These are phyloP conservation scores for Drepanosiphum platanoidis DNA, from an alignment of 2,888 invertebrate species.

Conservation along the genomic window DNA sequence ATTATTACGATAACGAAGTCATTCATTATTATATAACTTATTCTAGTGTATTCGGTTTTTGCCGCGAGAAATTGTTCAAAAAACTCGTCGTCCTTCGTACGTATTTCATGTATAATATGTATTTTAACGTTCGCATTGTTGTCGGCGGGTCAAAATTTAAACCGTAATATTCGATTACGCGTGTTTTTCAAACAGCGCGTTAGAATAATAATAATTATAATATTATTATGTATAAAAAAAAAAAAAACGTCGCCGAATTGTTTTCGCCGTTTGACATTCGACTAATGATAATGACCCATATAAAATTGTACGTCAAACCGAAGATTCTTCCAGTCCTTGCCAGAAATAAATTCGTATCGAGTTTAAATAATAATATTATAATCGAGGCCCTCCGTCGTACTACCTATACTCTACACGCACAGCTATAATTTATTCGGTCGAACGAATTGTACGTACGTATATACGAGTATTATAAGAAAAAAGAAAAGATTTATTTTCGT, in stretches of 20 bases:
- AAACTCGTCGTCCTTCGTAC: background rate
- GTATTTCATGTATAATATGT: too few relatives aligned
- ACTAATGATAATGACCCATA: constrained; percentile 42
- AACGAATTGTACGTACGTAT: too few relatives aligned
- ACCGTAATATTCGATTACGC: background rate
- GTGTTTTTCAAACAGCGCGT: background rate
- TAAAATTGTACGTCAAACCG: constrained; percentile 21
- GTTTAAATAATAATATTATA: constrained; percentile 27
- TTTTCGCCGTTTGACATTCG: constrained; percentile 16
- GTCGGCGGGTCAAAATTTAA: too few relatives aligned
- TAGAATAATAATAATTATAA: background rate
- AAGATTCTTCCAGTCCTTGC: background rate
- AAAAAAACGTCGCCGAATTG: background rate
- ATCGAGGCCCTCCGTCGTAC: too few relatives aligned
- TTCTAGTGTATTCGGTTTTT: background rate
- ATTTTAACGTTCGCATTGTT: too few relatives aligned
- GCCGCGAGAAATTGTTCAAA: background rate
- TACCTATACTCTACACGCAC: too few relatives aligned
- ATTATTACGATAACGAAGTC: background rate
- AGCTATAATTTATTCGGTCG: too few relatives aligned
- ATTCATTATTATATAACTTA: background rate
- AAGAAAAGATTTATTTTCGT: background rate
- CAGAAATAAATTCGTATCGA: constrained; percentile 33
- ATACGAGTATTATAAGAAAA: background rate
- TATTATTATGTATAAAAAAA: too few relatives aligned